These are phyloP conservation scores for Apeira syringaria DNA, from an alignment of 2,888 invertebrate species.

Conservation along the genomic window DNA sequence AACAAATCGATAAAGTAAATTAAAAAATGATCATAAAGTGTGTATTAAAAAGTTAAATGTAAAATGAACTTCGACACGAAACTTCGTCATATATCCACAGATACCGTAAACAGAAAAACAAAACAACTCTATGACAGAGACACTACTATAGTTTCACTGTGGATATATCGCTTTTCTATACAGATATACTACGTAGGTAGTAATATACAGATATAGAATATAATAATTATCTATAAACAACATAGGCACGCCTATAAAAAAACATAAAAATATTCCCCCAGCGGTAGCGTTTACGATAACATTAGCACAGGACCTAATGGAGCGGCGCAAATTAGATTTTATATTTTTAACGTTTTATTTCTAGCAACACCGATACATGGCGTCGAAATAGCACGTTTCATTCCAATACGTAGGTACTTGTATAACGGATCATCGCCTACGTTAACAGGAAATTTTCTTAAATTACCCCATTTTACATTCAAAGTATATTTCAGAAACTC, in stretches of 20 bases:
- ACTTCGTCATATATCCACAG: too few relatives aligned
- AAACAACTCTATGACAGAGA: too few relatives aligned
- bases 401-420: conserved; percentile 14
- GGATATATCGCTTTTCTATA: too few relatives aligned
- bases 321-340: conserved; percentile 14
- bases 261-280: conserved; percentile 22
- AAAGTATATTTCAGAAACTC: conserved; percentile 42
- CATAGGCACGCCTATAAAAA: conserved; percentile 8
- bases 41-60: too few relatives aligned
- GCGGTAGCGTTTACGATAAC: conserved; percentile 5
- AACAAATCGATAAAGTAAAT: too few relatives aligned
- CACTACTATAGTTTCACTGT: too few relatives aligned
- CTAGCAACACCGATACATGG: conserved; percentile 12
- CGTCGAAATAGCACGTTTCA: conserved; percentile 13
- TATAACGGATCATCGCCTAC: conserved; percentile 37
- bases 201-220: too few relatives aligned
- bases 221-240: too few relatives aligned
- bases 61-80: too few relatives aligned
- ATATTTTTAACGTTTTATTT: conserved; percentile 17
- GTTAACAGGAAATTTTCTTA: conserved; percentile 43
- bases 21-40: too few relatives aligned
- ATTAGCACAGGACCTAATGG: conserved; percentile 14
- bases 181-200: too few relatives aligned
- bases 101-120: too few relatives aligned
- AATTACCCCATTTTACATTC: conserved; percentile 60